Conservation (phyloP, 2,888 invertebrate genomes). For the Eilema griseolum region DNA sequence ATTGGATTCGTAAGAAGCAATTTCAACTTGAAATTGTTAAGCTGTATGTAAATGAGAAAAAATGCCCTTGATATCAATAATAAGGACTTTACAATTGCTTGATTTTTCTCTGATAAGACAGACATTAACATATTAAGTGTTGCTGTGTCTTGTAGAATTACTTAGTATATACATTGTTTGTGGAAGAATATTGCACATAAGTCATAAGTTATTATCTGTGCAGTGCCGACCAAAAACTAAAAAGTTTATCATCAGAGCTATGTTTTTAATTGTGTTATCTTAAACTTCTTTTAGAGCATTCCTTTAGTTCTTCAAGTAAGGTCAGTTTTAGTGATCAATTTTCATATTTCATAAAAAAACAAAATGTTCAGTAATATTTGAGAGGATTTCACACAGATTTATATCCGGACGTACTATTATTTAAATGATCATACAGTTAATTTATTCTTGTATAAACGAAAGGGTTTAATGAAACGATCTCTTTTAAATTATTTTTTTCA, state of each 20-base stretch:
- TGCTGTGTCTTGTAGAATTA: neutral
- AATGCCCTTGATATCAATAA: slow-evolving; percentile 47
- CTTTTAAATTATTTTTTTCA: neutral
- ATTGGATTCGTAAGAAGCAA: slow-evolving; percentile 74
- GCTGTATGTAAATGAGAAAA: slow-evolving; percentile 67
- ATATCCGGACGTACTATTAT: neutral
- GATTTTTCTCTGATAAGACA: slow-evolving; percentile 39
- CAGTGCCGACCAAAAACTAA: neutral
- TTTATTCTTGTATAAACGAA: neutral
- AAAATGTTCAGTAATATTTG: neutral
- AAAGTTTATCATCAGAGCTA: neutral
- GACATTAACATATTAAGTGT: neutral
- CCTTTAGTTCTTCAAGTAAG: neutral
- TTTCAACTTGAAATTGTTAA: slow-evolving; percentile 63
- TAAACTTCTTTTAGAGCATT: neutral
- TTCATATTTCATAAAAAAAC: neutral
- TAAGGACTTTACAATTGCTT: slow-evolving; percentile 48
- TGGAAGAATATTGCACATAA: neutral
- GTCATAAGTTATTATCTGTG: neutral
- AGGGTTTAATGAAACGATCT: neutral
- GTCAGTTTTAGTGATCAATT: too few relatives aligned
- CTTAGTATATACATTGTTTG: neutral
- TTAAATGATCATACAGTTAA: neutral
- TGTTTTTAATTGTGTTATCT: neutral
- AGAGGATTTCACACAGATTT: neutral